These are phyloP conservation scores for Drepana arcuata DNA, from an alignment of 1,140 invertebrate genomes.

Conservation along the genomic window DNA sequence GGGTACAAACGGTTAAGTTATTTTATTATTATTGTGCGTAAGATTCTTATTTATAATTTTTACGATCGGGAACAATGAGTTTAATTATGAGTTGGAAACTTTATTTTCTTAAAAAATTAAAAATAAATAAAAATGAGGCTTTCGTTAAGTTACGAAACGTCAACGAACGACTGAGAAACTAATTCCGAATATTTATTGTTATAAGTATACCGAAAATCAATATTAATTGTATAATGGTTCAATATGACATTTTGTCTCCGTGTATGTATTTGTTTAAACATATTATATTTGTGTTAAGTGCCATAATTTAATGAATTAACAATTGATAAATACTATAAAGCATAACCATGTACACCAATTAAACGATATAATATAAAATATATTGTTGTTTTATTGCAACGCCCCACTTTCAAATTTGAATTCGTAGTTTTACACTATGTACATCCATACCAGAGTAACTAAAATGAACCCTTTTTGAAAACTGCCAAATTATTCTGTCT, in stretches of 20 bases:
- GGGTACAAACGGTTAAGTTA: constrained; percentile 60
- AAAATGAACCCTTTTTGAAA: too few species aligned
- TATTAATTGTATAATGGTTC: constrained; percentile 10
- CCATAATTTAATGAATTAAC: constrained; percentile 71
- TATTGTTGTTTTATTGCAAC: constrained; percentile 48
- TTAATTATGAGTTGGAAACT: constrained; percentile 54
- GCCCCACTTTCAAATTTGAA: too few species aligned
- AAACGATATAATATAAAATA: constrained; percentile 56
- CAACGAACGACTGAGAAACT: constrained; percentile 69
- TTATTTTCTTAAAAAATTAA: constrained; percentile 63
- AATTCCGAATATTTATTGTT: constrained; percentile 63
- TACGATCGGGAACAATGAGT: constrained; percentile 66
- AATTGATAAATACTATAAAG: constrained; percentile 66
- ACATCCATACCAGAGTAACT: too few species aligned
- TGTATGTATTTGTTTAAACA: constrained; percentile 55
- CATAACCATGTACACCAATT: constrained; percentile 71
- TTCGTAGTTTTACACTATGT: too few species aligned
- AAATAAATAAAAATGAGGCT: constrained; percentile 50
- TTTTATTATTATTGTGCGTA: constrained; percentile 37
- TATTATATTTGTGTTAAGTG: constrained; percentile 67
- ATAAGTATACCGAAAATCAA: constrained; percentile 53
- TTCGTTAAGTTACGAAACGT: constrained; percentile 46
- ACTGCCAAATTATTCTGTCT: too few species aligned
- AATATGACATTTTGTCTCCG: constrained; percentile 42
- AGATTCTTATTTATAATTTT: constrained; percentile 54